Base-by-base conservation (phyloP, 1,140 invertebrate species). In the Pseudomyrmex concolor region DNA sequence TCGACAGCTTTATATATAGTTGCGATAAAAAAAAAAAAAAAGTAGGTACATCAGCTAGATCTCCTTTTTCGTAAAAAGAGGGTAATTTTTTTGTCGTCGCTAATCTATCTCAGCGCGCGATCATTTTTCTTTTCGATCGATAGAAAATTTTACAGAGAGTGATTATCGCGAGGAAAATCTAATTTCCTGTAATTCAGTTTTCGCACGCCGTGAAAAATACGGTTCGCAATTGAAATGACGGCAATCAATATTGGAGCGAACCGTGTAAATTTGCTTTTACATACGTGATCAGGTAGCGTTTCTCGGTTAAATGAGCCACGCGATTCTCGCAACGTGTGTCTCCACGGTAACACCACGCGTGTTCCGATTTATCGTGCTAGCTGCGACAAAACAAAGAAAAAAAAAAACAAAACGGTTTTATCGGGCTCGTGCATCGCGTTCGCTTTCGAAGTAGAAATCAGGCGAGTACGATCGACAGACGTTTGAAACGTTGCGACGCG, bases 401-500 rank as follows among this genome's bases (percentile, higher is more conserved):
- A 66, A 51, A 63, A 34, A 7, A 34, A 7, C 10, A 55, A 50
- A 64, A 51, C 50, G 8, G 8, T 8, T 25, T n/a, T 63, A 83
- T 83, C 81, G 67, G 0, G 54, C 66, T 12, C 54, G 15, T 54
- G 45, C 80, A 76, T 77, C 80, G 57, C 60, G 60, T 77, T 63
- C 60, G 62, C 43, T 83, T 83, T 83, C 54, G 5, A 77, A 50
- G 71, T 45, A 19, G 62, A 67, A 77, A 59, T 73, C 72, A 86
- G 51, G 17, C 66, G 43, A 59, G 73, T 22, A 48, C 55, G 64
- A 84, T 84, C 76, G 83, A 71, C 76, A 77, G 55, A 70, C 83
- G 50, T 84, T 70, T 48, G 67, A 84, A 80, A 84, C 73, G 60
- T 86, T 73, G 82, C 82, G 13, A 15, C 66, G 67, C 48, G 70